These are phyloP conservation scores for Odontamblyopus rebecca DNA, from an alignment of 2,797 vertebrate genomes.

Conservation along the genomic window DNA sequence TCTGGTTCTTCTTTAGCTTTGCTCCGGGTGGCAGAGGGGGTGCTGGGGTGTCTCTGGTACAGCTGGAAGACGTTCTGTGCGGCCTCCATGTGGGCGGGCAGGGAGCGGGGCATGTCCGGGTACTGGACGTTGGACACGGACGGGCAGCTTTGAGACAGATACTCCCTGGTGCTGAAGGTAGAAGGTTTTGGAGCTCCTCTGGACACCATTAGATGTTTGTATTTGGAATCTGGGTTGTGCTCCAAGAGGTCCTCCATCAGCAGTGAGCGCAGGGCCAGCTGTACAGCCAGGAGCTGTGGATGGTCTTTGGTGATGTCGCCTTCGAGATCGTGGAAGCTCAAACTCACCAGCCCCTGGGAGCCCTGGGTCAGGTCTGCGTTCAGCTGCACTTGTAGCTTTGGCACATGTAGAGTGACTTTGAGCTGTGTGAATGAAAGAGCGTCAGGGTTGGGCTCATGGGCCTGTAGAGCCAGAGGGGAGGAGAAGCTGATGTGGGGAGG, in stretches of 20 bases:
- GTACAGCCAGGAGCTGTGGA: slow-evolving; percentile 86
- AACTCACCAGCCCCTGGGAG: slow-evolving; percentile 92
- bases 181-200: slow-evolving; percentile 93
- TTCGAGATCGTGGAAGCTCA: slow-evolving; percentile 93
- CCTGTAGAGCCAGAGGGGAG: slow-evolving; percentile 71
- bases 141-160: slow-evolving; percentile 95
- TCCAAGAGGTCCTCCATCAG: slow-evolving; percentile 97
- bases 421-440: slow-evolving; percentile 87
- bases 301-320: slow-evolving; percentile 93
- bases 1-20: slow-evolving; percentile 81
- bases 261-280: slow-evolving; percentile 89
- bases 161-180: slow-evolving; percentile 89
- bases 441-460: slow-evolving; percentile 58
- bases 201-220: slow-evolving; percentile 96
- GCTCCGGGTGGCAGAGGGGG: slow-evolving; percentile 67
- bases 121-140: slow-evolving; percentile 84
- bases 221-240: slow-evolving; percentile 89
- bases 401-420: slow-evolving; percentile 86
- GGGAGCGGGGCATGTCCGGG: slow-evolving; percentile 95
- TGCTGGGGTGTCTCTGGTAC: slow-evolving; percentile 89
- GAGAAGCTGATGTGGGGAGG: slow-evolving; percentile 65
- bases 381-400: slow-evolving; percentile 92
- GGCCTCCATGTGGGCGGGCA: slow-evolving; percentile 96
- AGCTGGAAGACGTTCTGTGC: slow-evolving; percentile 96
- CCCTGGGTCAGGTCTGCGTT: slow-evolving; percentile 91